A percentile compares a stretch with the other conserved stretches of the same genome.
Conservation (phyloP, 2,113 vertebrate genomes). For the Heterocephalus glaber region DNA sequence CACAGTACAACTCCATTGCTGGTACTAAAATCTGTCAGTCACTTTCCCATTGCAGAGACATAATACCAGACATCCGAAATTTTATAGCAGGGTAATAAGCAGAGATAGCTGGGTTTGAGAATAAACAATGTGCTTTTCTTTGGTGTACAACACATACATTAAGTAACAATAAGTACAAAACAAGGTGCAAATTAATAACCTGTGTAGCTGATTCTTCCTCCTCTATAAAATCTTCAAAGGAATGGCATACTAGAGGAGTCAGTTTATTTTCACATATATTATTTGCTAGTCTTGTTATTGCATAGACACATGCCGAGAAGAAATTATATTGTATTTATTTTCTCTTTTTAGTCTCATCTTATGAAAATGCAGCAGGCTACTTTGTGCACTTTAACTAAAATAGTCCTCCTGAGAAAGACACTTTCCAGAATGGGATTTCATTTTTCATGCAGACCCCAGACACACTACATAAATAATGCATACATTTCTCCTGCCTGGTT, state of each 20-base stretch:
- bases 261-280: neutral
- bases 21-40: neutral
- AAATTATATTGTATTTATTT: conserved; percentile 32
- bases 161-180: conserved; percentile 29
- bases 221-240: neutral
- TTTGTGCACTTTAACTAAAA: conserved; percentile 42
- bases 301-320: neutral
- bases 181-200: neutral
- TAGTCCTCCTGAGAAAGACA: conserved; percentile 53
- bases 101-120: neutral
- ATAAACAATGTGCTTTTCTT: neutral
- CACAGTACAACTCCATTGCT: neutral
- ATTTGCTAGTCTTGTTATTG: conserved; percentile 10
- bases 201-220: neutral
- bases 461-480: conserved; percentile 82
- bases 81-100: neutral
- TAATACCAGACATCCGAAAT: neutral
- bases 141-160: neutral
- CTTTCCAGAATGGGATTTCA: conserved; percentile 61
- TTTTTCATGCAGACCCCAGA: conserved; percentile 76
- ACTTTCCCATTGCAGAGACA: neutral
- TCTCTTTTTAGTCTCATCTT: conserved; percentile 45
- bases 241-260: neutral
- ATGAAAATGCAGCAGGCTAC: conserved; percentile 33
- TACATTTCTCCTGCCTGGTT: conserved; percentile 72